Evolutionary conservation across 2,888 invertebrate species (phyloP), one percentile per base, ranked within the genome.

Genomic region (Hesperia comma): DNA sequence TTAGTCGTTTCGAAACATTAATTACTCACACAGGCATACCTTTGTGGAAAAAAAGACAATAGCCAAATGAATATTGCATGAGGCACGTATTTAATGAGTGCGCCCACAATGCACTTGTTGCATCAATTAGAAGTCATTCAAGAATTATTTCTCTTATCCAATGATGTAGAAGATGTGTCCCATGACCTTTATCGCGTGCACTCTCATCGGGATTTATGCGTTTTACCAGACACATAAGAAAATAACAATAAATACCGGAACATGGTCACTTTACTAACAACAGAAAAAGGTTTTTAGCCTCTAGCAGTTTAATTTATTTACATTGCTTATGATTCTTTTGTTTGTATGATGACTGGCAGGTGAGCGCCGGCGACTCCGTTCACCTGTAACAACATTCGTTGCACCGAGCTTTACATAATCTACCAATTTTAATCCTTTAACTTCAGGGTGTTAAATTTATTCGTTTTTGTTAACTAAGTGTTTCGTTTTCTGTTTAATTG

Each of bases 31-130:
- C 56, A 68, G 57, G 61, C 69, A 57, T 70, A 61, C 61, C 61
- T 63, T 61, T 19, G 57, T 55, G 43, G 57, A 21, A 67, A 70
- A 72, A 70, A 70, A 71, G 74, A 84, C 84, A 85, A 84, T 83
- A 78, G 80, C 71, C 71, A 71, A 73, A 83, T 84, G 81, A 83
- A 86, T 85, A 84, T 84, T 85, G 81, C 80, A 86, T 84, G 77
- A 81, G 77, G 74, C 55, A 78, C 74, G 77, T 81, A 80, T 79
- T 79, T 82, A 85, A 83, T 79, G 80, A 77, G 78, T 79, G 75
- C 78, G 76, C 78, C 77, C 75, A 82, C 80, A 81, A 84, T 84
- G 79, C 79, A 78, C 78, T 79, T 77, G 77, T 77, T 75, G 80
- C 77, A 83, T 83, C 83, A 81, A 85, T 86, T 85, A 84, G 78